Conservation (phyloP, 2,888 invertebrate species). For the Trichacis sp. region DNA sequence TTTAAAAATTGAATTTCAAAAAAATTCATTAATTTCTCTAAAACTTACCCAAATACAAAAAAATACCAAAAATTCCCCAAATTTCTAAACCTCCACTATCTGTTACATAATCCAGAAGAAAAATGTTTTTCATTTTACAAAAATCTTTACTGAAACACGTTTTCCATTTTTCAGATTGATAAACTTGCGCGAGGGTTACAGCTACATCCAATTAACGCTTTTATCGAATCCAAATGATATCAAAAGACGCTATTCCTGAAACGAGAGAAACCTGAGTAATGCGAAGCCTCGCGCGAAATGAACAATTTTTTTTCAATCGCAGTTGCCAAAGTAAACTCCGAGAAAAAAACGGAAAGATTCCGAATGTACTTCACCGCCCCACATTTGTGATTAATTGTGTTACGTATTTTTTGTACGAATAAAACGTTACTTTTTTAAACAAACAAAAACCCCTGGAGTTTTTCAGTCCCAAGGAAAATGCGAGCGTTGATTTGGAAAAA, state of each 20-base stretch:
- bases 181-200: constrained; percentile 61
- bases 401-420: too few relatives aligned
- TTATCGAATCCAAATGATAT: constrained; percentile 45
- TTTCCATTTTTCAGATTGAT: constrained; percentile 50
- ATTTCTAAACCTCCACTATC: too few relatives aligned
- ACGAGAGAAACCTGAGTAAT: constrained; percentile 16
- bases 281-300: constrained; percentile 16
- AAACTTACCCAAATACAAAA: too few relatives aligned
- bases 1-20: too few relatives aligned
- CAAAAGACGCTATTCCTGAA: constrained; percentile 40
- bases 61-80: too few relatives aligned
- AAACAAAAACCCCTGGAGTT: neutral
- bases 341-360: neutral
- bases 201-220: constrained; percentile 59
- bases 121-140: too few relatives aligned
- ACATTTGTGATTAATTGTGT: constrained; percentile 2
- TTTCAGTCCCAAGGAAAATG: too few relatives aligned
- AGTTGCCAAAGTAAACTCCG: neutral
- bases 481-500: neutral
- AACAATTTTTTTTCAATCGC: neutral
- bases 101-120: too few relatives aligned
- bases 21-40: too few relatives aligned
- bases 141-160: neutral
- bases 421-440: neutral
- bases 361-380: neutral